Conservation (phyloP, 2,888 invertebrate species). For the Melanargia galathea region DNA sequence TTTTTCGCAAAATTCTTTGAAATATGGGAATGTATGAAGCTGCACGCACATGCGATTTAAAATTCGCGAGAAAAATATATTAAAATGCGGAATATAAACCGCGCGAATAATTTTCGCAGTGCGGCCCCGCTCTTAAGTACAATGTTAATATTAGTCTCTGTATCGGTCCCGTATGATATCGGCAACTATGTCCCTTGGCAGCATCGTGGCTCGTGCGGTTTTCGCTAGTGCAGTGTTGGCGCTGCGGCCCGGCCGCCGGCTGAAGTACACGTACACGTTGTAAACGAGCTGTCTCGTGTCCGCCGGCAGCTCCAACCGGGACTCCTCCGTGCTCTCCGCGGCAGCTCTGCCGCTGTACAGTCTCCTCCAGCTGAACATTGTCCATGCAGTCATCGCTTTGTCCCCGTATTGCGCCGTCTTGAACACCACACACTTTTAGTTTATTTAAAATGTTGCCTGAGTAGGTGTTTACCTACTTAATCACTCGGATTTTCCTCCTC, state of each 20-base stretch:
- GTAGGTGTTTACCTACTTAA: too few relatives aligned
- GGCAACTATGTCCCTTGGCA: constrained; percentile 73
- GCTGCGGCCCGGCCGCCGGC: constrained; percentile 68
- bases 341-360: constrained; percentile 64
- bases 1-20: too few relatives aligned
- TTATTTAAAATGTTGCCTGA: constrained; percentile 6
- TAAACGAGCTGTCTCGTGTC: constrained; percentile 75
- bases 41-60: too few relatives aligned
- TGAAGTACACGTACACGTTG: constrained; percentile 76
- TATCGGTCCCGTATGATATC: constrained; percentile 74
- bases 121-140: too few relatives aligned
- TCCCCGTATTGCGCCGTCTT: constrained; percentile 80
- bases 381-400: constrained; percentile 79
- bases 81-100: too few relatives aligned
- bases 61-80: too few relatives aligned
- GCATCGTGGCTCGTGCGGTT: constrained; percentile 74
- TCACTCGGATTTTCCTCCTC: too few relatives aligned
- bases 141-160: constrained; percentile 8
- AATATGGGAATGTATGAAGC: too few relatives aligned
- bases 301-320: constrained; percentile 66
- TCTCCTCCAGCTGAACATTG: constrained; percentile 79
- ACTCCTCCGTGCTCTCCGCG: constrained; percentile 61
- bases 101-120: too few relatives aligned
- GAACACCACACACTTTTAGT: constrained; percentile 33
- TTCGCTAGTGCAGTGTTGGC: constrained; percentile 68